These are phyloP conservation scores for Plutomurus gul DNA, from an alignment of 1,140 invertebrate genomes.

Conservation along the genomic window DNA sequence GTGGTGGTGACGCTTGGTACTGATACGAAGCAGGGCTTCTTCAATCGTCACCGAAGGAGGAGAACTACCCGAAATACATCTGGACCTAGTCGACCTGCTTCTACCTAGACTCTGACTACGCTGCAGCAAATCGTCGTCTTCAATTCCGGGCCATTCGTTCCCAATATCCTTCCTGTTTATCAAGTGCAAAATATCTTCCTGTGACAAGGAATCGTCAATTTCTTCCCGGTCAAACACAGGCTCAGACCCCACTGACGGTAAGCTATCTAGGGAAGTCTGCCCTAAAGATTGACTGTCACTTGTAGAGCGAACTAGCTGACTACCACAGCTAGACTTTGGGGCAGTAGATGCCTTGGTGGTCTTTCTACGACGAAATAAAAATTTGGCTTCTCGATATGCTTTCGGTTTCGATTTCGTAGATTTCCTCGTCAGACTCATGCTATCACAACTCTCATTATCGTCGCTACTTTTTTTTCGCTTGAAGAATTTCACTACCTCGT, in stretches of 20 bases:
- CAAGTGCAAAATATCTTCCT: not conserved
- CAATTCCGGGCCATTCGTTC: not conserved
- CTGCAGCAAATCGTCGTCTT: not conserved
- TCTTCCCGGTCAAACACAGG: conserved; percentile 7
- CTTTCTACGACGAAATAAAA: conserved; percentile 34
- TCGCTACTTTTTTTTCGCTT: conserved; percentile 45
- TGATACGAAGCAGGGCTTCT: not conserved
- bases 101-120: not conserved
- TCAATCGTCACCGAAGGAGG: not conserved
- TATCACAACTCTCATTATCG: conserved; percentile 13
- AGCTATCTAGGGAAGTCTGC: conserved; percentile 46
- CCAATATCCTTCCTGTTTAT: not conserved
- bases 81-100: not conserved
- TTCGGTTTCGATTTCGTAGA: not conserved
- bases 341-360: not conserved
- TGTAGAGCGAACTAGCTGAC: not conserved
- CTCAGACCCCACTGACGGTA: conserved; percentile 46
- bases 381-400: conserved; percentile 33
- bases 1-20: not conserved
- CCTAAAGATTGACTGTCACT: conserved; percentile 49
- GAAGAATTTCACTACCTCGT: conserved; percentile 46
- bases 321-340: not conserved
- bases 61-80: not conserved
- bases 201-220: not conserved
- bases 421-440: not conserved